Conservation (phyloP, 2,113 vertebrate genomes). For the Laticauda colubrina region DNA sequence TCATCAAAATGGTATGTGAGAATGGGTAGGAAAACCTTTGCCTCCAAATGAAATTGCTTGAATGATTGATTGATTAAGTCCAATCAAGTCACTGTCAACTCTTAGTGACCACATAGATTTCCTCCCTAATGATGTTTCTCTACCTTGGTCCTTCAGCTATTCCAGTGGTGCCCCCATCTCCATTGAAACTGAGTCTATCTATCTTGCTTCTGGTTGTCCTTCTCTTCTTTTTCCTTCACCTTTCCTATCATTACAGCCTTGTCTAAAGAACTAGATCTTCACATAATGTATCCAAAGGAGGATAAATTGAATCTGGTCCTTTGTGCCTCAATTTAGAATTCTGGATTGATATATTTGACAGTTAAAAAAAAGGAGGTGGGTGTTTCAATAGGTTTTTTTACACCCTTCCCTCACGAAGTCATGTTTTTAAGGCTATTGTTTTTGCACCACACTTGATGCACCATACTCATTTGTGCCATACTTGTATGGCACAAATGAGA, state of each 20-base stretch:
- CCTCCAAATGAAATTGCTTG: neutral
- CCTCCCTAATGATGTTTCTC: neutral
- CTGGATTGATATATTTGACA: neutral
- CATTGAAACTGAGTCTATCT: neutral
- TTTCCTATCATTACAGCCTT: neutral
- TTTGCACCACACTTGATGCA: neutral
- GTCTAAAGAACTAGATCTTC: neutral
- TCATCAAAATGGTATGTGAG: neutral
- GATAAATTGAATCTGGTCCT: neutral
- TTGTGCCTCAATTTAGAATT: neutral
- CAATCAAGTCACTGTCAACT: neutral
- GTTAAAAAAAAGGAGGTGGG: neutral
- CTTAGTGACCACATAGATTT: neutral
- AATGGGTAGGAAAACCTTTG: neutral
- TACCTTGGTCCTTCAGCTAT: neutral
- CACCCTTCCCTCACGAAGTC: neutral
- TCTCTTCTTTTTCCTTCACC: neutral
- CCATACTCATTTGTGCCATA: no score
- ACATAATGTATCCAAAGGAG: neutral
- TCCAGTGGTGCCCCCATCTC: neutral
- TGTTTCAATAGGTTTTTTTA: neutral
- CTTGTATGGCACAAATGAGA: neutral
- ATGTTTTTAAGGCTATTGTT: neutral
- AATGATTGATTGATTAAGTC: neutral
- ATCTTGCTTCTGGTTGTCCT: neutral